Percentiles rank a stretch among this genome's conserved stretches.
These are phyloP conservation scores for Sweltsa coloradensis DNA, from an alignment of 1,140 invertebrate genomes.

Conservation along the genomic window DNA sequence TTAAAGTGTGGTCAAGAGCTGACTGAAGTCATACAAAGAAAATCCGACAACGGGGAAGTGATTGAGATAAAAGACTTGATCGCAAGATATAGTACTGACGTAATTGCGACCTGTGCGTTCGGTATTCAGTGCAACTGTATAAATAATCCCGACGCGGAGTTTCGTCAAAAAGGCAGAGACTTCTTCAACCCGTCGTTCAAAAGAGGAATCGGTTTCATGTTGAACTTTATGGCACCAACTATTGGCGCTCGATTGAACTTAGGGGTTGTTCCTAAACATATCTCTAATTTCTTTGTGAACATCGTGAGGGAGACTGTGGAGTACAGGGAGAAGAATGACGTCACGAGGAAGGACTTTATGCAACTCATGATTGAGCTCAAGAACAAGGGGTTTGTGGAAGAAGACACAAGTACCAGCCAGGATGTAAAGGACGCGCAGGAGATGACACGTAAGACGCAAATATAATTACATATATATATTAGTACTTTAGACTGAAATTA, in stretches of 20 bases:
- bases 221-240: constrained; percentile 1
- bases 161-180: constrained; percentile 17
- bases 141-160: constrained; percentile 30
- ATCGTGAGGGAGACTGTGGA: constrained; percentile 39
- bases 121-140: constrained; percentile 42
- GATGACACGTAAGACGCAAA: too few species aligned
- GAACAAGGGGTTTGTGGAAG: constrained; percentile 34
- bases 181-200: not conserved
- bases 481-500: too few species aligned
- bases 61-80: constrained; percentile 24
- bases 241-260: constrained; percentile 16
- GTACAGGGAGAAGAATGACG: constrained; percentile 31
- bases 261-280: constrained; percentile 33
- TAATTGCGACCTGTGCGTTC: constrained; percentile 43
- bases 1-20: not conserved
- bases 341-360: constrained; percentile 42
- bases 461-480: too few species aligned
- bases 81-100: constrained; percentile 41
- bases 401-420: too few species aligned
- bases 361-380: constrained; percentile 44
- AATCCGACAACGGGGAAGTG: constrained; percentile 20
- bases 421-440: too few species aligned
- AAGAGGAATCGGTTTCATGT: constrained; percentile 7
- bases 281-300: constrained; percentile 37
- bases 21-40: not conserved